Conservation (phyloP, 2,113 vertebrate genomes). For the Trichechus manatus region DNA sequence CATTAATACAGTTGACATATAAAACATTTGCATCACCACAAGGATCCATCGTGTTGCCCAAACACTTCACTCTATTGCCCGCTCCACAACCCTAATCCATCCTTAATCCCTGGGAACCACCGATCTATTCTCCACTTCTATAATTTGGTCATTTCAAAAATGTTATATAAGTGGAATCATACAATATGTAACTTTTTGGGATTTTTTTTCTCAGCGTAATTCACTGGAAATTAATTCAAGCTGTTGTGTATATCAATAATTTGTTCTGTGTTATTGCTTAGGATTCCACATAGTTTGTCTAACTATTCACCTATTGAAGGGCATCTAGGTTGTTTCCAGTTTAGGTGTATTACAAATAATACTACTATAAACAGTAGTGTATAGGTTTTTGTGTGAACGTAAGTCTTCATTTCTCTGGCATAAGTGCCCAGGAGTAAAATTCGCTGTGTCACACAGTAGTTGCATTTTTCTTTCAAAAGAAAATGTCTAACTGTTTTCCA, state of each 20-base stretch:
- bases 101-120: no score
- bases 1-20: no score
- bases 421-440: conserved; percentile 3
- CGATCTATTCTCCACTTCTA: no score
- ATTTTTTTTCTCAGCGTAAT: background rate
- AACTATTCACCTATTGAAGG: background rate
- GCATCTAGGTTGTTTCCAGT: background rate
- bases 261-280: background rate
- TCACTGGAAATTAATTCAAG: background rate
- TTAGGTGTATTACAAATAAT: background rate
- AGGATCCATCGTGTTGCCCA: no score
- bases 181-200: no score
- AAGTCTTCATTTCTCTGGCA: background rate
- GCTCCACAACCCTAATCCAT: background rate
- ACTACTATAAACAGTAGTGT: background rate
- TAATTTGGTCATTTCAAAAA: no score
- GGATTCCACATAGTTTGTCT: conserved; percentile 5
- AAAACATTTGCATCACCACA: no score
- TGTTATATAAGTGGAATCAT: no score
- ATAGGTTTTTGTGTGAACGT: background rate
- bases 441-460: background rate
- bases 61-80: no score
- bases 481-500: background rate
- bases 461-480: background rate
- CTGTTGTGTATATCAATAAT: background rate